Conservation (phyloP, 2,888 invertebrate genomes). For the Drosophila niveifrons region DNA sequence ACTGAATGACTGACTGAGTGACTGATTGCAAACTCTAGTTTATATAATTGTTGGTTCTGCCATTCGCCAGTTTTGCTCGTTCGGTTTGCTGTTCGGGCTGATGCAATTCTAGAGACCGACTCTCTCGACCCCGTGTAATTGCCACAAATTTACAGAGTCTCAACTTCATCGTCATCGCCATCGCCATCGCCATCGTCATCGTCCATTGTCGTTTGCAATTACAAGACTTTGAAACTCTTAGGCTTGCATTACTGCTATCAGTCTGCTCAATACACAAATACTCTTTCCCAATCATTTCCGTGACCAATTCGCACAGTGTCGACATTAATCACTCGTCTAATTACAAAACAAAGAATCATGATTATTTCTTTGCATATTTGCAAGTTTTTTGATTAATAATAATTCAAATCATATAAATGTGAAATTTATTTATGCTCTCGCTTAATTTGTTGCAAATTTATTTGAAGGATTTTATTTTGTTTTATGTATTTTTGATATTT, state of each 20-base stretch:
- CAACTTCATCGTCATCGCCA: conserved; percentile 36
- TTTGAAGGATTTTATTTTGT: too few relatives aligned
- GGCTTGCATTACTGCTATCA: conserved; percentile 50
- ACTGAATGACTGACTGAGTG: conserved; percentile 37
- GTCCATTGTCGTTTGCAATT: conserved; percentile 54
- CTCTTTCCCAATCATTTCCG: conserved; percentile 4
- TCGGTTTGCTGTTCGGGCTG: conserved; percentile 30
- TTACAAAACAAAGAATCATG: not conserved
- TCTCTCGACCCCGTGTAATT: conserved; percentile 60
- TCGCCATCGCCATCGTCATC: conserved; percentile 32
- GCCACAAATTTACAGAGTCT: conserved; percentile 69
- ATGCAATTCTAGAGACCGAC: conserved; percentile 61
- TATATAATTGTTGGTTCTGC: conserved; percentile 76
- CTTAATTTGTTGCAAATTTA: too few relatives aligned
- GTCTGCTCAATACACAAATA: conserved; percentile 22
- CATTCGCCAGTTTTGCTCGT: conserved; percentile 34
- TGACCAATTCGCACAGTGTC: not conserved
- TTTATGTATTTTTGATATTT: too few relatives aligned
- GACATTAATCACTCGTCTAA: not conserved
- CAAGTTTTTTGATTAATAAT: too few relatives aligned
- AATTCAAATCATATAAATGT: too few relatives aligned
- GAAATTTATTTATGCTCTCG: too few relatives aligned
- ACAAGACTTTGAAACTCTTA: conserved; percentile 34
- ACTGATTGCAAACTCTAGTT: conserved; percentile 70
- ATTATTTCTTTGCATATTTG: not conserved